Conservation (phyloP, 2,888 invertebrate species). For the Hypomecis atomaria region DNA sequence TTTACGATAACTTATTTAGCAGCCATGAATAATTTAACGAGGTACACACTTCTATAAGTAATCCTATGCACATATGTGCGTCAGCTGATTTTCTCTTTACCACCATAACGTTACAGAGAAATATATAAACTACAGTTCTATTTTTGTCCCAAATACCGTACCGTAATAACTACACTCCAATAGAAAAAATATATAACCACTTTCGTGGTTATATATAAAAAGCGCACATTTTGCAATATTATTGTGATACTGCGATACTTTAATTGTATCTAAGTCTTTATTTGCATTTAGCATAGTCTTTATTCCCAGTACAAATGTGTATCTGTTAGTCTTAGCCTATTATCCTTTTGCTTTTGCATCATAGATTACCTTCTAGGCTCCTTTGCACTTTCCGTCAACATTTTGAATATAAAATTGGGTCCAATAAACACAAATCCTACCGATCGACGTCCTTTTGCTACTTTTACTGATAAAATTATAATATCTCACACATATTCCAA, state of each 20-base stretch:
- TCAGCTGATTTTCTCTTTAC: too few relatives aligned
- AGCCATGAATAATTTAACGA: too few relatives aligned
- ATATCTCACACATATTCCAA: neutral
- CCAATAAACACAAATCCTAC: constrained; percentile 22
- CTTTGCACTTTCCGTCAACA: neutral
- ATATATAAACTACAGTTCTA: too few relatives aligned
- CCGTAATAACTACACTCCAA: too few relatives aligned
- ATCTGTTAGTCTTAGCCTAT: neutral
- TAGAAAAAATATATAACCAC: too few relatives aligned
- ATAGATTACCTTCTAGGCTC: neutral
- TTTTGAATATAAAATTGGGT: constrained; percentile 23
- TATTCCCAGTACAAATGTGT: constrained; percentile 11
- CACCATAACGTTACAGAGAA: too few relatives aligned
- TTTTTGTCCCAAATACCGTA: too few relatives aligned
- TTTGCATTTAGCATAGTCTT: constrained; percentile 8
- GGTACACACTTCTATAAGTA: too few relatives aligned
- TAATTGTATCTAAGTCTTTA: constrained; percentile 5
- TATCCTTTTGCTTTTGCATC: constrained; percentile 4
- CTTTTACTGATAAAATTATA: neutral
- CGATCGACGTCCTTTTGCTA: constrained; percentile 18
- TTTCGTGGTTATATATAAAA: neutral
- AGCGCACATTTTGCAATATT: constrained; percentile 9
- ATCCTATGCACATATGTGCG: too few relatives aligned
- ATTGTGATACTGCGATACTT: constrained; percentile 18
- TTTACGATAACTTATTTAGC: too few relatives aligned